A percentile compares a stretch with the other conserved stretches of the same genome.
Conservation (phyloP, 2,888 invertebrate species). For the Nycteola revayana region DNA sequence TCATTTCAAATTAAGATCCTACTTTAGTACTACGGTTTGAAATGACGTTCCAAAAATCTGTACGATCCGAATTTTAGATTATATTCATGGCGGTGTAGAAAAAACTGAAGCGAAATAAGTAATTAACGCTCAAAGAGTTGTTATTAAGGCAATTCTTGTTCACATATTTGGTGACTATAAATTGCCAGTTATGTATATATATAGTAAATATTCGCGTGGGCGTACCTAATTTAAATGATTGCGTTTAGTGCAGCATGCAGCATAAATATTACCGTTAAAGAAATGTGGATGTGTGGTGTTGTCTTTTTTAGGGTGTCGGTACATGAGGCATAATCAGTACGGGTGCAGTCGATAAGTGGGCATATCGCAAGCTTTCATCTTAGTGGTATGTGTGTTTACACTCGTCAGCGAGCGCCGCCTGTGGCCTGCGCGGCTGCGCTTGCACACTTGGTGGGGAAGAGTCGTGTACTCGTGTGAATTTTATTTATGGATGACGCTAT, state of each 20-base stretch:
- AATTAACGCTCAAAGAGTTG: too few relatives aligned
- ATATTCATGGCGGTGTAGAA: too few relatives aligned
- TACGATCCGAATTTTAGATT: too few relatives aligned
- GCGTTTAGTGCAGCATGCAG: too few relatives aligned
- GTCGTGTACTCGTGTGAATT: slow-evolving; percentile 42
- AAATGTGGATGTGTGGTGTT: slow-evolving; percentile 42
- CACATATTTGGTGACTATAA: too few relatives aligned
- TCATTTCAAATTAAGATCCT: slow-evolving; percentile 29
- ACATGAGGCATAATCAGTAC: slow-evolving; percentile 66
- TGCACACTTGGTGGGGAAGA: slow-evolving; percentile 43
- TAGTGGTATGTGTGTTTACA: slow-evolving; percentile 60
- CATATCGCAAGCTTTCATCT: slow-evolving; percentile 61
- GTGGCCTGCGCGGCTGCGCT: slow-evolving; percentile 48
- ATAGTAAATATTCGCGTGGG: too few relatives aligned
- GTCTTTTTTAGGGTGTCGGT: slow-evolving; percentile 76
- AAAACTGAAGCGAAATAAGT: too few relatives aligned
- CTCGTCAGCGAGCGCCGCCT: slow-evolving; percentile 42
- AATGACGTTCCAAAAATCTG: background rate
- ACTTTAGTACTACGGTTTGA: slow-evolving; percentile 24
- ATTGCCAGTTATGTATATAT: too few relatives aligned
- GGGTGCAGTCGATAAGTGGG: slow-evolving; percentile 74
- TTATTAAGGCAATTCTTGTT: too few relatives aligned
- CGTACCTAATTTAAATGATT: too few relatives aligned
- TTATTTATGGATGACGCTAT: slow-evolving; percentile 33
- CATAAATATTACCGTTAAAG: slow-evolving; percentile 10